Evolutionary conservation across 1,140 invertebrate genomes (phyloP), one percentile per base, ranked within the genome.

Genomic region (Latrodectus geometricus): DNA sequence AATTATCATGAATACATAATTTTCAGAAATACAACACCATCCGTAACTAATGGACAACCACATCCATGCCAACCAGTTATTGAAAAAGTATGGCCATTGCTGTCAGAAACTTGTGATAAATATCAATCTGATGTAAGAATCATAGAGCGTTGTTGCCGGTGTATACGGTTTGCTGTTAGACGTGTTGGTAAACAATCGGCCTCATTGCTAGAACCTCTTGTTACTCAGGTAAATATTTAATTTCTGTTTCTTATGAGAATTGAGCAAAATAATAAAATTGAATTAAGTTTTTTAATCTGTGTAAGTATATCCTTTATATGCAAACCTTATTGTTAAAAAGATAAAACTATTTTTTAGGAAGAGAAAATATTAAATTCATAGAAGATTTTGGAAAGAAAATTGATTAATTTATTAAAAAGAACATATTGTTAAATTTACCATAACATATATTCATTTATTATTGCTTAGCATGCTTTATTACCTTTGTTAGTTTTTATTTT

Each of bases 101-200:
- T 99, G 73, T 96, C 96, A 0, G 93, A 93, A 68, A 93, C 94
- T 89, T 97, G 93, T 90, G 91, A 92, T 86, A 95, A 94, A 90
- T 98, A 96, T 92, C 94, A 96, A 91, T 91, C 92, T n/a, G 96
- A 98, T 91, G 90, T 94, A 15, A 93, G 96, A 86, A 94, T 98
- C 20, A 97, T 98, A 93, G 98, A 99, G 92, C 93, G 96, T 88
- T 95, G 94, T 90, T 98, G 97, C 91, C 94, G 97, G 61, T 95
- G 96, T 89, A 92, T 99, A 80, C 94, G 97, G 73, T 99, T 97
- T 92, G 94, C 95, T 56, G 93, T 99, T 69, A 93, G 98, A 70
- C 97, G 96, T 91, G 93, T 97, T 48, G 95, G 96, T 8, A 94
- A 94, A 90, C 94, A 96, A 90, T 95, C 95, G 0, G 93, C 94